Base-by-base conservation (phyloP, 2,888 invertebrate species). In the Anodontia alba region DNA sequence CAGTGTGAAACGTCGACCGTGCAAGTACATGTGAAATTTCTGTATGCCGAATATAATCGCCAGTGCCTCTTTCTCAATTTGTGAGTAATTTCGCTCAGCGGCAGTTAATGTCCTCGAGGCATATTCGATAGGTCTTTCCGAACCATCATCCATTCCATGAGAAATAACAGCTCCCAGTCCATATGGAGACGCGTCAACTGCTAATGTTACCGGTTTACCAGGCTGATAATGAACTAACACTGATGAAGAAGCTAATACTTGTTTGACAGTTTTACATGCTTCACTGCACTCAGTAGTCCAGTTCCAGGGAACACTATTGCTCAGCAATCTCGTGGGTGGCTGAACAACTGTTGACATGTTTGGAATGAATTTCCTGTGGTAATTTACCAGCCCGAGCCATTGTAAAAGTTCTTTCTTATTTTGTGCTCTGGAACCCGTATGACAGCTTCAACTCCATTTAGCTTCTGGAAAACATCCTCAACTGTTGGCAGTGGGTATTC, bases 71-170 rank as follows among this genome's bases (percentile, higher is more conserved):
- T 93, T 93, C 62, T 94, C 94, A 26, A 94, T 77, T 78, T 93
- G 93, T 23, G 91, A 89, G 83, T 94, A 94, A 26, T 91, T 81
- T 33, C 49, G 49, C 46, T 87, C 85, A 12, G 78, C 72, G 17
- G 42, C 20, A 12, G 76, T 66, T 31, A 86, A 71, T 17, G 83
- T 81, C n/a, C 86, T 66, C n/a, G 87, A 86, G 23, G 87, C 85
- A 84, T 93, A 95, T 0, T 91, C 90, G 42, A 95, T 94, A 3
- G 95, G 94, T 81, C 91, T 80, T 78, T 94, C 94, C n/a, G 84
- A 78, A 23, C 93, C 92, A 86, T 92, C 43, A 90, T 89, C 80
- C 88, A 94, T 85, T 20, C 62, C 66, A 74, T 88, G 94, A 90
- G 87, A 87, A 46, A 88, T 78, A 29, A 90, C 87, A 33, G 81